Evolutionary conservation across 2,888 invertebrate genomes (phyloP).

Genomic region (Lasioglossum oenotherae): DNA sequence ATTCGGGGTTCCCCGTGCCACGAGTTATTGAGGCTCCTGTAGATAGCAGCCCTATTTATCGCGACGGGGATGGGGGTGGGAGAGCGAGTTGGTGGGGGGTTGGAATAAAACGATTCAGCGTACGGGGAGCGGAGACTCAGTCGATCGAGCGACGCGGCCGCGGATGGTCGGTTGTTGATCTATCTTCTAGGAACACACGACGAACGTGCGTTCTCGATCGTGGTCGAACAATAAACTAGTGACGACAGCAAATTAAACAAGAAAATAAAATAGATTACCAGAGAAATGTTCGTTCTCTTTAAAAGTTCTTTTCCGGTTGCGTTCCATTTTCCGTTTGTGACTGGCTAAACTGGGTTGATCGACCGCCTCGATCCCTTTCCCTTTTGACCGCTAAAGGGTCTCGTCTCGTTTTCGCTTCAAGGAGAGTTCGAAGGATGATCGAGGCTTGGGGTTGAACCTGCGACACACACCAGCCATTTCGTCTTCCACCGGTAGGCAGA

Average conservation of each 20-base stretch:
- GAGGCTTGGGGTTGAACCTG: background rate
- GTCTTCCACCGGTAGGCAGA: background rate
- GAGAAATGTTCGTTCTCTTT: background rate
- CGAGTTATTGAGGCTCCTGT: background rate
- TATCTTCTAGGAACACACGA: conserved; percentile 10
- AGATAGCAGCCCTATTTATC: background rate
- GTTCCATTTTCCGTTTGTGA: background rate
- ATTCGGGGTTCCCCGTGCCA: background rate
- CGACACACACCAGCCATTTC: background rate
- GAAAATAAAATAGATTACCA: background rate
- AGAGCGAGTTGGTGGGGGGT: conserved; percentile 51
- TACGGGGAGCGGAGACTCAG: conserved; percentile 66
- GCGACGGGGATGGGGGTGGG: background rate
- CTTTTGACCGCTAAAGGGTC: conserved; percentile 1
- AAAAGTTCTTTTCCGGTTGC: background rate
- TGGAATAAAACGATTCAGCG: conserved; percentile 57
- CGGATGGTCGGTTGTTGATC: conserved; percentile 59
- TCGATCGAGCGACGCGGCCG: conserved; percentile 73
- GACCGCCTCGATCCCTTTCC: conserved; percentile 27
- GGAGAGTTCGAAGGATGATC: background rate
- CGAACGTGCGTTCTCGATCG: conserved; percentile 31
- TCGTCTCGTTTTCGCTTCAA: background rate
- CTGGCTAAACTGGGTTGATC: conserved; percentile 21
- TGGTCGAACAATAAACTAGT: background rate
- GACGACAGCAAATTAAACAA: background rate